These are phyloP conservation scores for Montifringilla adamsi DNA, from an alignment of 2,113 vertebrate genomes.

Conservation along the genomic window DNA sequence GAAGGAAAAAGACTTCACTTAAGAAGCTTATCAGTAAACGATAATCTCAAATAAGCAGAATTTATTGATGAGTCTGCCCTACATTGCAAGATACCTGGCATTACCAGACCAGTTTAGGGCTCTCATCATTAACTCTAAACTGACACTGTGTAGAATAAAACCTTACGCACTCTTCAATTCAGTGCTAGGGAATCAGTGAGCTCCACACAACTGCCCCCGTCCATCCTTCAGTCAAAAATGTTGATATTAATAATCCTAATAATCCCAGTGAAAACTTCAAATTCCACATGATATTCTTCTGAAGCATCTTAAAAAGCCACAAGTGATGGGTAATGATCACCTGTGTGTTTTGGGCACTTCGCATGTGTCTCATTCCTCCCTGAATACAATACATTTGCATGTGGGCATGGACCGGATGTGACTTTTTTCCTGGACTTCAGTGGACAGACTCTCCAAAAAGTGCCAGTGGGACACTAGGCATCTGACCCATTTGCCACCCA, in stretches of 20 bases:
- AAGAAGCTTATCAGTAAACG: background rate
- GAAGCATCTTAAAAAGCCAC: background rate
- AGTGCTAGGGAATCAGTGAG: background rate
- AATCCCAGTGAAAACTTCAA: background rate
- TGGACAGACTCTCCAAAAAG: background rate
- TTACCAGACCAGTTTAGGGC: background rate
- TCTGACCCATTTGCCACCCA: background rate
- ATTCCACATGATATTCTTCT: background rate
- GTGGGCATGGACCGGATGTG: rapidly evolving
- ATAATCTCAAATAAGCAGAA: background rate
- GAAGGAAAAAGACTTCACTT: background rate
- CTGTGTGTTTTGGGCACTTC: background rate
- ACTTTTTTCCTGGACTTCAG: background rate
- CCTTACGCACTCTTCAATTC: background rate
- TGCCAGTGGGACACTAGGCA: background rate
- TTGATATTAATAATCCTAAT: background rate
- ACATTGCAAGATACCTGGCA: background rate
- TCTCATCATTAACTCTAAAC: background rate
- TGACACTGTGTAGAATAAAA: background rate
- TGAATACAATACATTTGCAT: rapidly evolving
- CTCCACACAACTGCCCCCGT: background rate
- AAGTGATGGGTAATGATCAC: background rate
- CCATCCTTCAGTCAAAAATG: background rate
- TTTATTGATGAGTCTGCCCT: background rate
- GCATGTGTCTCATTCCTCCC: rapidly evolving